Conservation (phyloP, 2,888 invertebrate genomes). For the Cremastobaeus sp. region DNA sequence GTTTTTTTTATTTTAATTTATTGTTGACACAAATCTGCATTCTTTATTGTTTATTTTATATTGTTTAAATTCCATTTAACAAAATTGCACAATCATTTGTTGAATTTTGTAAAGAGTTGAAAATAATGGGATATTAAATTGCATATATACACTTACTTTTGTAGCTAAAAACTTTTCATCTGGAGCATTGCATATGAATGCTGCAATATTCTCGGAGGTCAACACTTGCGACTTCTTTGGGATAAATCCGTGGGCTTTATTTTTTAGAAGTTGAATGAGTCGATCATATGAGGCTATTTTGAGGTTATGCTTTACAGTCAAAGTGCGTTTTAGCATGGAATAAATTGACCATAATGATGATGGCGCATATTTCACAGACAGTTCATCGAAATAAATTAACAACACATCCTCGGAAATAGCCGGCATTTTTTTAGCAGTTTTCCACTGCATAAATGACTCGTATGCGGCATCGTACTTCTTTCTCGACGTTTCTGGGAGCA, state of each 20-base stretch:
- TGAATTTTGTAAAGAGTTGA: no score
- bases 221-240: no score
- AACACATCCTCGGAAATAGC: conserved; percentile 5
- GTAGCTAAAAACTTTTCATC: no score
- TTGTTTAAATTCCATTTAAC: conserved; percentile 5
- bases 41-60: conserved; percentile 3
- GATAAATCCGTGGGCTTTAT: background rate
- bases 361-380: no score
- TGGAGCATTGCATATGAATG: no score
- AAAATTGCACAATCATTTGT: no score
- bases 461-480: conserved; percentile 6
- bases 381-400: conserved; percentile 4
- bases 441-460: conserved; percentile 1
- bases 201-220: no score
- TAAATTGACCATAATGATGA: conserved; percentile 14
- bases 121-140: no score
- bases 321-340: conserved; percentile 2
- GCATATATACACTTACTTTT: conserved; percentile 16
- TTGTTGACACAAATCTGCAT: no score
- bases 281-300: background rate
- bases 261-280: background rate
- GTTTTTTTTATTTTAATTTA: no score
- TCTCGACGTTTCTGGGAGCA: background rate
- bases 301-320: conserved; percentile 4
- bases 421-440: background rate